Percentiles rank a stretch among this genome's conserved stretches.
phyloP scores from a whole-genome alignment of 2,797 vertebrate species.

The Simalia tracyae region DNA sequence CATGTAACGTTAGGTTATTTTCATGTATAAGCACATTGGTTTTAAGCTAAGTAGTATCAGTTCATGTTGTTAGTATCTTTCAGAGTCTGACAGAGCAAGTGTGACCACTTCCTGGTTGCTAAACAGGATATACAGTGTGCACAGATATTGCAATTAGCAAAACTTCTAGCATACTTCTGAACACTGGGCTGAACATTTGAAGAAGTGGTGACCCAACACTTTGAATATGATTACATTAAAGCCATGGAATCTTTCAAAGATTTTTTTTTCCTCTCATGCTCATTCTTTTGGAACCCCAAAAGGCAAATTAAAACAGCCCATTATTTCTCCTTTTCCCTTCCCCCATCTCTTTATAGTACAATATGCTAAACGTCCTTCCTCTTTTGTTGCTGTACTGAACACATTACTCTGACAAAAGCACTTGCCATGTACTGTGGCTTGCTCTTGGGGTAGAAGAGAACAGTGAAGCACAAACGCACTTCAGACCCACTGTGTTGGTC shows the following conservation, averaged over 20 bases:
- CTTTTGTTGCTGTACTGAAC: slow-evolving; percentile 42
- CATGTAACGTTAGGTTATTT: not conserved
- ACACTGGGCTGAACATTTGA: slow-evolving; percentile 30
- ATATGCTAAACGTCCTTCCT: slow-evolving; percentile 74
- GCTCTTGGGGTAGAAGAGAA: not conserved
- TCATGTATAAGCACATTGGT: not conserved
- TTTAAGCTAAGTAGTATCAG: accelerated
- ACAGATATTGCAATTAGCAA: slow-evolving; percentile 33
- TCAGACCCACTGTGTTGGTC: not conserved
- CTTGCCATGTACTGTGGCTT: not conserved
- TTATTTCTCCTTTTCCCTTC: slow-evolving; percentile 33
- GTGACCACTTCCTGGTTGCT: slow-evolving; percentile 81
- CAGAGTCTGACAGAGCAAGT: slow-evolving; percentile 19
- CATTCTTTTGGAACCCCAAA: not conserved
- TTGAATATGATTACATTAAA: not conserved
- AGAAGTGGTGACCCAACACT: slow-evolving; percentile 28
- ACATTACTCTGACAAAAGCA: slow-evolving; percentile 37
- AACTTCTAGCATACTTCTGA: not conserved
- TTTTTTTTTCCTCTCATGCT: slow-evolving; percentile 15
- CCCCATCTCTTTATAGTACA: slow-evolving; percentile 41
- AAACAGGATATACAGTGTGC: slow-evolving; percentile 84
- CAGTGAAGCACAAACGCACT: not conserved
- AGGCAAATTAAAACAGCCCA: slow-evolving; percentile 29
- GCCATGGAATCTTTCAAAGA: not conserved
- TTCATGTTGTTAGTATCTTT: not conserved